Evolutionary conservation across 1,140 invertebrate genomes (phyloP).

Genomic region (Oncopeltus fasciatus): DNA sequence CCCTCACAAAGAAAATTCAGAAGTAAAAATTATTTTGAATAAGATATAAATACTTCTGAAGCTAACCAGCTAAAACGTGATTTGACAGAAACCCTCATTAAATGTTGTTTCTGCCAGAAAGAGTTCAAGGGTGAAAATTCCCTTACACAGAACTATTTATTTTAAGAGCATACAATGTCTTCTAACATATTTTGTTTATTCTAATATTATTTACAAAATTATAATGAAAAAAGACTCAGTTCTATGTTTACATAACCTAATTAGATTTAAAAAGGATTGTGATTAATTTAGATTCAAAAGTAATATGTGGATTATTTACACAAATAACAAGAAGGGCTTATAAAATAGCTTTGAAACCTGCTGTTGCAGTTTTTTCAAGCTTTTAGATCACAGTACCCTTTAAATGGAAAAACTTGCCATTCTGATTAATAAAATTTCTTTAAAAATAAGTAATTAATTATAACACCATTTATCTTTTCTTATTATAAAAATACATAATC

Average conservation of each 20-base stretch:
- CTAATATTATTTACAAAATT: not conserved
- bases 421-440: not conserved
- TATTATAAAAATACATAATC: constrained; percentile 8
- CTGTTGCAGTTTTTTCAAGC: constrained; percentile 3
- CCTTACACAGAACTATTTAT: too few relatives aligned
- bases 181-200: not conserved
- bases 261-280: not conserved
- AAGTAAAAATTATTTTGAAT: too few relatives aligned
- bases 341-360: constrained; percentile 4
- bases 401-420: not conserved
- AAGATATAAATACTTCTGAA: too few relatives aligned
- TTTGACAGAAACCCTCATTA: too few relatives aligned
- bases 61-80: too few relatives aligned
- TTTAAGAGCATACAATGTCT: not conserved
- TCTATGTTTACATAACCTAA: constrained; percentile 1
- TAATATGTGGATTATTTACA: not conserved
- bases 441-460: constrained; percentile 4
- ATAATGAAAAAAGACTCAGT: not conserved
- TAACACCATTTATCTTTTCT: not conserved
- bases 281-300: not conserved
- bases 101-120: too few relatives aligned
- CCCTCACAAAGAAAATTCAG: too few relatives aligned
- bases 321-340: not conserved
- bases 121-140: too few relatives aligned
- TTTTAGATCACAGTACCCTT: constrained; percentile 3